Evolutionary conservation across 2,797 vertebrate species (phyloP).

Genomic region (Manis crassicaudata): DNA sequence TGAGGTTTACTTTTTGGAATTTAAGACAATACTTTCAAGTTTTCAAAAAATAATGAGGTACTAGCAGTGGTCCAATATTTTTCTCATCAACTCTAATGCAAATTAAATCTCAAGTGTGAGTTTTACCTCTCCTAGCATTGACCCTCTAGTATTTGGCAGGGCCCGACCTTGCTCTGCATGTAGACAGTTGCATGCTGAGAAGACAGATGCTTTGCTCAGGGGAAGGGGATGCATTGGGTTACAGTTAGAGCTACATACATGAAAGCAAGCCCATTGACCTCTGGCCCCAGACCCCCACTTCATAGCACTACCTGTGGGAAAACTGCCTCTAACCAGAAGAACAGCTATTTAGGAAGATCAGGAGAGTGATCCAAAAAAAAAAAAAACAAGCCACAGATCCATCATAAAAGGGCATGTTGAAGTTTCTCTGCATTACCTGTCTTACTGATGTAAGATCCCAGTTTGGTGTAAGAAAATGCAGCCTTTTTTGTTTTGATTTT

Average conservation of each 20-base stretch:
- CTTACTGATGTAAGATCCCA: background rate
- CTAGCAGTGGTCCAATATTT: constrained; percentile 57
- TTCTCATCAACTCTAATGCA: constrained; percentile 35
- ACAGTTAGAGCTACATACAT: constrained; percentile 67
- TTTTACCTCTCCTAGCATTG: constrained; percentile 53
- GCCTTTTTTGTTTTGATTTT: background rate
- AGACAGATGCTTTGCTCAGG: constrained; percentile 68
- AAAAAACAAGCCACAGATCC: constrained; percentile 54
- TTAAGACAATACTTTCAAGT: constrained; percentile 64
- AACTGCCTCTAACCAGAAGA: constrained; percentile 4
- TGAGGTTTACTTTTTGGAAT: constrained; percentile 74
- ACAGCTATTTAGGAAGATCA: constrained; percentile 30
- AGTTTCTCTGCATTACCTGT: constrained; percentile 38
- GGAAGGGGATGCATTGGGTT: constrained; percentile 67
- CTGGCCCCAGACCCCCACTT: constrained; percentile 61
- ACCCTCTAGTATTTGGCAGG: constrained; percentile 43
- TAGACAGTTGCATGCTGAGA: constrained; percentile 73
- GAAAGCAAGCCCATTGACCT: constrained; percentile 72
- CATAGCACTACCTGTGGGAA: constrained; percentile 74
- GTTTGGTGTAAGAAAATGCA: background rate
- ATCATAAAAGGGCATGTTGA: background rate
- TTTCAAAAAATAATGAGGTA: constrained; percentile 67
- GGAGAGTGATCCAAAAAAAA: constrained; percentile 53
- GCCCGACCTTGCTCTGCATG: constrained; percentile 43
- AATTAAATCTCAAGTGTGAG: constrained; percentile 49